phyloP scores from a whole-genome alignment of 2,113 vertebrate species.

The Rhadina sibilatrix region DNA sequence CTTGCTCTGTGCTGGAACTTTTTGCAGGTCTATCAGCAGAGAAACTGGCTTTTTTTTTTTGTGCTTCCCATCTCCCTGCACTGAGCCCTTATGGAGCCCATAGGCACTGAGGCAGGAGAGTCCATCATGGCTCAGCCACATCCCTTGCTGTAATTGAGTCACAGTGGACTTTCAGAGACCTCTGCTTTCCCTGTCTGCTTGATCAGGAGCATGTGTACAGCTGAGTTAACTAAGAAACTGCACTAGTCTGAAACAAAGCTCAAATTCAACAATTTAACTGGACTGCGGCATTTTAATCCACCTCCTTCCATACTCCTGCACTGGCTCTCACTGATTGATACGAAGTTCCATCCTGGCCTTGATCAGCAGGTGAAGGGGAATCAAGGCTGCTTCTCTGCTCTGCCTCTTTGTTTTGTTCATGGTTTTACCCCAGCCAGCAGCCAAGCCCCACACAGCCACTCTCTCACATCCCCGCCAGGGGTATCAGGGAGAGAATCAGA shows the following conservation, averaged over 20 bases:
- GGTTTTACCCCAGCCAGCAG: neutral
- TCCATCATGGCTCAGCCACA: neutral
- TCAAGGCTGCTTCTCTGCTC: fast-evolving
- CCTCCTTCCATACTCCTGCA: neutral
- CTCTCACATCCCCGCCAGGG: neutral
- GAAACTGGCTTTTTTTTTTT: neutral
- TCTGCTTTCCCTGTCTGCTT: neutral
- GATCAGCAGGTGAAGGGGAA: neutral
- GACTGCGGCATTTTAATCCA: neutral
- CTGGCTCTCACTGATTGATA: neutral
- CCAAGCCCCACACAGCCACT: neutral
- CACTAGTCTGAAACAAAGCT: neutral
- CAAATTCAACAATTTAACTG: neutral
- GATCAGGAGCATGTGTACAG: neutral
- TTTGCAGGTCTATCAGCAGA: neutral
- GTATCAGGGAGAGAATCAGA: fast-evolving
- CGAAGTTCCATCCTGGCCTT: neutral
- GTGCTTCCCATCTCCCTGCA: neutral
- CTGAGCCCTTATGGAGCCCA: neutral
- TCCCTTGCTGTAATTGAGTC: neutral
- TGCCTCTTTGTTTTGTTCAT: neutral
- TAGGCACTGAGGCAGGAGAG: neutral
- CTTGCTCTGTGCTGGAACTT: neutral
- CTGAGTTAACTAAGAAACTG: neutral
- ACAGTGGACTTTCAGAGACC: neutral